phyloP scores from a whole-genome alignment of 2,888 invertebrate species.

The Caenorhabditis sulstoni region DNA sequence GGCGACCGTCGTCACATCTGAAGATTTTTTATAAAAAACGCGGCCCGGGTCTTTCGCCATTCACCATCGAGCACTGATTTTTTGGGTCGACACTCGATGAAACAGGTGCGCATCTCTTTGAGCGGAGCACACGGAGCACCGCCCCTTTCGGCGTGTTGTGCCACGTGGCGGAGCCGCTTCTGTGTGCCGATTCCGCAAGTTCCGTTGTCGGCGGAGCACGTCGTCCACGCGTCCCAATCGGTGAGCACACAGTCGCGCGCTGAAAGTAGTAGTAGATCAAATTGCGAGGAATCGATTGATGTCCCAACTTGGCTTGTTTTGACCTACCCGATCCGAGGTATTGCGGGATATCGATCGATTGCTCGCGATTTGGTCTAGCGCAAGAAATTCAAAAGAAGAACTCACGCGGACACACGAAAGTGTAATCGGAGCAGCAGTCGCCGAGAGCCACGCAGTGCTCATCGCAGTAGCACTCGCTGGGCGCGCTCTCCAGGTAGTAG shows the following conservation, averaged over 20 bases:
- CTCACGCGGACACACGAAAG: slow-evolving; percentile 76
- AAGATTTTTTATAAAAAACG: slow-evolving; percentile 8
- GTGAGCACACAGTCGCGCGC: slow-evolving; percentile 73
- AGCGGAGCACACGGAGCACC: slow-evolving; percentile 68
- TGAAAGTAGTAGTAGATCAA: slow-evolving; percentile 53
- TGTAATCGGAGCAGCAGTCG: slow-evolving; percentile 78
- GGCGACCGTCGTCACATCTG: slow-evolving; percentile 77
- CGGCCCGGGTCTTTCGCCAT: no score
- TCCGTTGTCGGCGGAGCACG: slow-evolving; percentile 67
- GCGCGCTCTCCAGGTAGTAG: slow-evolving; percentile 58
- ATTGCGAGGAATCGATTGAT: no score
- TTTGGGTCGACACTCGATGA: slow-evolving; percentile 62
- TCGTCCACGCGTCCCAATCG: slow-evolving; percentile 71
- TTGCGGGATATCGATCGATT: no score
- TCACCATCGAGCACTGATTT: slow-evolving; percentile 41
- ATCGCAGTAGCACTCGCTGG: slow-evolving; percentile 76
- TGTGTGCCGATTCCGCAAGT: slow-evolving; percentile 70
- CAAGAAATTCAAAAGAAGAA: slow-evolving; percentile 4
- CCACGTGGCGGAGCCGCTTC: slow-evolving; percentile 51
- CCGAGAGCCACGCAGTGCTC: slow-evolving; percentile 72
- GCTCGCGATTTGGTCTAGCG: no score
- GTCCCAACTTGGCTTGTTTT: no score
- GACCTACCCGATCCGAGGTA: not conserved
- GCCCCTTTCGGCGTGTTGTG: slow-evolving; percentile 63
- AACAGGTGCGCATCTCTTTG: slow-evolving; percentile 71